Percentiles rank a stretch among this genome's conserved stretches.
phyloP scores from a whole-genome alignment of 64 coral and sea anemone species.

The Montipora efflorescens region DNA sequence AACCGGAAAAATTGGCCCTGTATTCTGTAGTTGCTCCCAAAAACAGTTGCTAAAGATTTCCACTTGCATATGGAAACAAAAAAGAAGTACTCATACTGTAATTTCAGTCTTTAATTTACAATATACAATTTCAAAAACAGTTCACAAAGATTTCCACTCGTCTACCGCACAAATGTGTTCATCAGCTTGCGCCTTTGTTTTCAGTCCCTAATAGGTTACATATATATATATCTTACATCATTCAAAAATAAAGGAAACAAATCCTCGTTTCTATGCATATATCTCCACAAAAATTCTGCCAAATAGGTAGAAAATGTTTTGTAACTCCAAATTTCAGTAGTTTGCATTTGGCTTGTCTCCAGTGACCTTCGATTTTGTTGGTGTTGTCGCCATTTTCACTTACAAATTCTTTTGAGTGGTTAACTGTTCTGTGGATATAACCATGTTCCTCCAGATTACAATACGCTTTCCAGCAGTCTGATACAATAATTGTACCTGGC shows the following conservation, averaged over 20 bases:
- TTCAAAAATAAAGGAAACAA: background rate
- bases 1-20: too few species aligned
- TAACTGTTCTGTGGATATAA: background rate
- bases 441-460: background rate
- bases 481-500: conserved; percentile 12
- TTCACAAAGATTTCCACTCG: too few species aligned
- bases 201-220: too few species aligned
- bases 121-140: too few species aligned
- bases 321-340: conserved; percentile 5
- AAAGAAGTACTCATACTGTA: too few species aligned
- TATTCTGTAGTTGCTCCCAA: too few species aligned
- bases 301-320: conserved; percentile 39
- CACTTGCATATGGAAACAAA: too few species aligned
- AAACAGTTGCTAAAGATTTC: too few species aligned
- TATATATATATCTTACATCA: background rate
- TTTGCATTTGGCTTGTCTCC: background rate
- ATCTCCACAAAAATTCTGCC: conserved; percentile 51
- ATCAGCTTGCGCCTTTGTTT: too few species aligned
- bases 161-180: too few species aligned
- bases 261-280: background rate
- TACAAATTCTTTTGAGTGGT: conserved; percentile 37
- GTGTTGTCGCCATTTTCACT: conserved; percentile 38
- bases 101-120: too few species aligned
- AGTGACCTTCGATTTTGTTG: conserved; percentile 27
- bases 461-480: background rate